A percentile compares a stretch with the other conserved stretches of the same genome.
phyloP scores from a whole-genome alignment of 92 coral and sea anemone genomes.

The Porites evermanni region DNA sequence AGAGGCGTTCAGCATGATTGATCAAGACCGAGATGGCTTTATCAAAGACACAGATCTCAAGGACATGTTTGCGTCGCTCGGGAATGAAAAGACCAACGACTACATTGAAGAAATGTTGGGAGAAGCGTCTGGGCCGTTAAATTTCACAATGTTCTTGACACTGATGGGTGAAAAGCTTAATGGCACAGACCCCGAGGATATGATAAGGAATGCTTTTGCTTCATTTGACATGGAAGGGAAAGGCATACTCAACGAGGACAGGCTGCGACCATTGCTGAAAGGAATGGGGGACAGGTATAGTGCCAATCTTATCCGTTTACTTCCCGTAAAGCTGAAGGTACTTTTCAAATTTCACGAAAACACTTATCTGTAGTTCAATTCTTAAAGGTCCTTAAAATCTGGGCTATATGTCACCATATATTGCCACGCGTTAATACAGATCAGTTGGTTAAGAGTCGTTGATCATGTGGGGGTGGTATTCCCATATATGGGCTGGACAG shows the following conservation, averaged over 20 bases:
- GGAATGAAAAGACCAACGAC: slow-evolving; percentile 76
- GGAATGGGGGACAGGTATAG: slow-evolving; percentile 95
- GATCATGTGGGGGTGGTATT: no score
- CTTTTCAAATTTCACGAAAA: no score
- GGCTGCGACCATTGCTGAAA: slow-evolving; percentile 73
- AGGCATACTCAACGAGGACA: slow-evolving; percentile 83
- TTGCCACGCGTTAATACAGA: no score
- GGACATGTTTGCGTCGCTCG: slow-evolving; percentile 93
- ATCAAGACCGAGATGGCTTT: slow-evolving; percentile 97
- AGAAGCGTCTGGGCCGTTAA: slow-evolving; percentile 94
- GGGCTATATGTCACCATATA: no score
- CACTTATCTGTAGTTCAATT: no score
- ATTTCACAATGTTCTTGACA: slow-evolving; percentile 97
- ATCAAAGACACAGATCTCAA: slow-evolving; percentile 90
- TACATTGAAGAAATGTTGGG: slow-evolving; percentile 86
- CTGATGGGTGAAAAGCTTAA: slow-evolving; percentile 93
- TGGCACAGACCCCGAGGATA: slow-evolving; percentile 98
- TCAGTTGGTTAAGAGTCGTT: no score
- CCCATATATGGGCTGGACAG: no score
- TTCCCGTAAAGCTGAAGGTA: no score
- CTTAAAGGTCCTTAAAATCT: no score
- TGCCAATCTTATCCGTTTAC: no score
- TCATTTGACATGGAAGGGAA: slow-evolving; percentile 81
- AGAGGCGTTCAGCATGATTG: slow-evolving; percentile 99
- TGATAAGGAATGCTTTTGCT: slow-evolving; percentile 91